phyloP scores from a whole-genome alignment of 2,888 invertebrate genomes.

The Entomobrya proxima region DNA sequence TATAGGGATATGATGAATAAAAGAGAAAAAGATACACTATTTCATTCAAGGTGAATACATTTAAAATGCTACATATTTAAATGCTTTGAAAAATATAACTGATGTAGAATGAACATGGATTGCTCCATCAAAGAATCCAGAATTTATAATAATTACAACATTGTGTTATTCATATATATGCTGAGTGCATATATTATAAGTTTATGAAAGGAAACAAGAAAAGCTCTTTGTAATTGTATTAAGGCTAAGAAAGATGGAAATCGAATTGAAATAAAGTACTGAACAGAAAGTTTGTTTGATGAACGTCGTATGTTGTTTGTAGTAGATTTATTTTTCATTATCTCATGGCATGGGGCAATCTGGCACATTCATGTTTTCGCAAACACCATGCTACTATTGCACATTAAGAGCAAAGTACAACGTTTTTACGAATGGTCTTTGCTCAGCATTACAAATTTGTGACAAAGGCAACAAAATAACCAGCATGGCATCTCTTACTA shows the following conservation, averaged over 20 bases:
- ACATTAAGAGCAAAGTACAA: too few relatives aligned
- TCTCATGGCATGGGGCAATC: not conserved
- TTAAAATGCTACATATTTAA: too few relatives aligned
- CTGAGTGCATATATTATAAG: not conserved
- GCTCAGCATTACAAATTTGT: too few relatives aligned
- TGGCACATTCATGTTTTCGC: too few relatives aligned
- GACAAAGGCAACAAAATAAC: too few relatives aligned
- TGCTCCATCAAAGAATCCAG: not conserved
- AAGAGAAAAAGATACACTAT: too few relatives aligned
- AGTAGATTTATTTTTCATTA: not conserved
- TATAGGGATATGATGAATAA: too few relatives aligned
- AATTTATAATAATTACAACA: not conserved
- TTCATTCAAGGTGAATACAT: too few relatives aligned
- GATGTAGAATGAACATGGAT: not conserved
- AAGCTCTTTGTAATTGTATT: constrained; percentile 37
- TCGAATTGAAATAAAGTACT: constrained; percentile 46
- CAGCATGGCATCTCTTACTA: not conserved
- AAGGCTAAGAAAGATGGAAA: constrained; percentile 12
- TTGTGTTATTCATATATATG: not conserved
- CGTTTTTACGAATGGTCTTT: too few relatives aligned
- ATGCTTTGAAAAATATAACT: too few relatives aligned
- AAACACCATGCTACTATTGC: too few relatives aligned
- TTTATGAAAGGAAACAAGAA: constrained; percentile 9
- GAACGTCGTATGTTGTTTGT: not conserved
- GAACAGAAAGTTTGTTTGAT: not conserved